Conservation (phyloP, 2,888 invertebrate genomes). For the Labia minor region DNA sequence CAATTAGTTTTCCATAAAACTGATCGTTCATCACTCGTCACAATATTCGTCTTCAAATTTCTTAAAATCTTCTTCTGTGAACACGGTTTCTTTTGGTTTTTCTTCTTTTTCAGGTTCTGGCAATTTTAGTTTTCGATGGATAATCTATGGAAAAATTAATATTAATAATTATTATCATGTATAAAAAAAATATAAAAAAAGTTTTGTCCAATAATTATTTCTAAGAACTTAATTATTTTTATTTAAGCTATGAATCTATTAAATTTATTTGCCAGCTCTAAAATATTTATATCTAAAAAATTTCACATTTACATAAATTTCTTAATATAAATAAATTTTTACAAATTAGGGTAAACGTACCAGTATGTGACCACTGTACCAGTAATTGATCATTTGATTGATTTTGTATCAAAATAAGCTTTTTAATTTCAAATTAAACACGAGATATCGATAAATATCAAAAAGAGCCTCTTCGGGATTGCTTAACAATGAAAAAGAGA, state of each 20-base stretch:
- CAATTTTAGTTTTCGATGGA: neutral
- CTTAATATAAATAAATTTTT: too few species aligned
- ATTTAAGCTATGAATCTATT: neutral
- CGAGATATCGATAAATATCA: too few species aligned
- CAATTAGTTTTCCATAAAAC: slow-evolving; percentile 43
- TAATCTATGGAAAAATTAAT: neutral
- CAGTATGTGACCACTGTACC: too few species aligned
- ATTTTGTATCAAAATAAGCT: too few species aligned
- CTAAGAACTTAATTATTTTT: neutral
- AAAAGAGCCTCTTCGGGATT: too few species aligned
- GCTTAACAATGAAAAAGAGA: too few species aligned
- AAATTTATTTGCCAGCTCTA: neutral
- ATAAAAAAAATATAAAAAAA: neutral
- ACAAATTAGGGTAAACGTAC: too few species aligned
- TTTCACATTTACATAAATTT: too few species aligned
- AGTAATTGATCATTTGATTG: too few species aligned
- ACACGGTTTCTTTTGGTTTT: slow-evolving; percentile 44
- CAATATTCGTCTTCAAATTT: slow-evolving; percentile 55
- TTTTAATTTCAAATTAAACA: too few species aligned
- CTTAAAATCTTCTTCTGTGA: slow-evolving; percentile 58
- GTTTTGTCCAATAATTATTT: neutral
- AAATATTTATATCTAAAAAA: neutral
- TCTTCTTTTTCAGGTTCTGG: slow-evolving; percentile 14
- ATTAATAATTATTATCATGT: neutral
- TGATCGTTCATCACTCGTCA: slow-evolving; percentile 33